Evolutionary conservation across 2,888 invertebrate genomes (phyloP).

Genomic region (Craniophora ligustri): DNA sequence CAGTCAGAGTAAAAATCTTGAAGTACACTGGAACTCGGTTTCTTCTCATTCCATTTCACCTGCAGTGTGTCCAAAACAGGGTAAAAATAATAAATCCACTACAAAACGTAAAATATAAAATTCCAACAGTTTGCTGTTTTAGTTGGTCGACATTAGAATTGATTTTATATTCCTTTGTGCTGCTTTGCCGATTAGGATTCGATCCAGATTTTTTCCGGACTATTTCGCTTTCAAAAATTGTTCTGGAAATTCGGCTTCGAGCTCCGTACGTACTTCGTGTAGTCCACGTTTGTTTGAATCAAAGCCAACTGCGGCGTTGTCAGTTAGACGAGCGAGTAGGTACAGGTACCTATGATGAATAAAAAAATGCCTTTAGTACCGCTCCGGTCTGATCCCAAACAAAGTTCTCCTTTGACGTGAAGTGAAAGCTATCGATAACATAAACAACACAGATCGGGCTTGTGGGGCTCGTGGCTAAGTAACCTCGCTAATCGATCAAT

Average conservation of each 20-base stretch:
- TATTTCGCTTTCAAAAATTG: slow-evolving; percentile 21
- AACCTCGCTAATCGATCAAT: too few relatives aligned
- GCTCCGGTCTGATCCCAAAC: neutral
- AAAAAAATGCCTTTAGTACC: neutral
- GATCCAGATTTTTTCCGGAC: slow-evolving; percentile 1
- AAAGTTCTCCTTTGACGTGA: too few relatives aligned
- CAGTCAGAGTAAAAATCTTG: too few relatives aligned
- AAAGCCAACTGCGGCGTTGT: slow-evolving; percentile 19
- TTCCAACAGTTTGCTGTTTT: neutral
- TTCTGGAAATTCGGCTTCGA: slow-evolving; percentile 3
- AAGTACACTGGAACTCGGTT: too few relatives aligned
- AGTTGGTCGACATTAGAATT: neutral
- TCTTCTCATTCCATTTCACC: too few relatives aligned
- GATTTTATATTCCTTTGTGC: neutral
- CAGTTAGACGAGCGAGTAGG: too few relatives aligned
- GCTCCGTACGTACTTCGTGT: neutral
- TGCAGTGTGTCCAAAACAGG: too few relatives aligned
- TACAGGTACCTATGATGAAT: neutral
- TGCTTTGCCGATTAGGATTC: neutral
- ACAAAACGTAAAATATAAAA: neutral
- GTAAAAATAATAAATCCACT: too few relatives aligned
- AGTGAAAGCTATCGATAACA: too few relatives aligned
- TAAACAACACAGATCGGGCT: too few relatives aligned
- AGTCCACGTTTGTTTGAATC: slow-evolving; percentile 20
- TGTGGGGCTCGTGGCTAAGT: too few relatives aligned